Percentiles rank a stretch among this genome's conserved stretches.
Conservation (phyloP, 2,113 vertebrate genomes). For the Anoplopoma fimbria region DNA sequence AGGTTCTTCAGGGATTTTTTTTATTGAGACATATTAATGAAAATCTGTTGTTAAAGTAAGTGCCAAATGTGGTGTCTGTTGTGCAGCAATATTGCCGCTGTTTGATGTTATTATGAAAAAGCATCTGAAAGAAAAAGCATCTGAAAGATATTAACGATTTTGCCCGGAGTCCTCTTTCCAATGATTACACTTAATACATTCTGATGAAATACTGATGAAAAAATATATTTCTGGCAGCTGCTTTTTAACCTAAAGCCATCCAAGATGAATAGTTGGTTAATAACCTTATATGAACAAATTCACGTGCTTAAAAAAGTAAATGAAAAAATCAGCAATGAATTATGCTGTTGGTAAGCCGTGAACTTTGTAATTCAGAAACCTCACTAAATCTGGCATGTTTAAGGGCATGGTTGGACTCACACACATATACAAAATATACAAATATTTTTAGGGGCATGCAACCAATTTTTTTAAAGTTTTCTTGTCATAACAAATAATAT, state of each 20-base stretch:
- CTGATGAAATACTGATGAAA: constrained; percentile 12
- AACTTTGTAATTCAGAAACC: neutral
- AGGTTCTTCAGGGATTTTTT: constrained; percentile 29
- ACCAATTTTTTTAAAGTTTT: neutral
- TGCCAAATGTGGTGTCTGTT: neutral
- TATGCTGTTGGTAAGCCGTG: neutral
- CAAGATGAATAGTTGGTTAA: neutral
- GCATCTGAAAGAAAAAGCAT: neutral
- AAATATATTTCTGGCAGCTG: neutral
- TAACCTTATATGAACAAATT: neutral
- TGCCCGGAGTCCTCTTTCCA: neutral
- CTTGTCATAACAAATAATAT: neutral
- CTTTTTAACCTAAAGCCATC: neutral
- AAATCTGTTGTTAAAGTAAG: constrained; percentile 14
- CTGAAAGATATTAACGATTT: constrained; percentile 5
- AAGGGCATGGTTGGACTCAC: neutral
- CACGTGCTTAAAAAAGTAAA: neutral
- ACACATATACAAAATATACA: no score
- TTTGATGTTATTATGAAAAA: constrained; percentile 19
- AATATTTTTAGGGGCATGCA: neutral
- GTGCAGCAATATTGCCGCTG: neutral
- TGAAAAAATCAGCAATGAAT: neutral
- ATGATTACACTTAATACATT: neutral
- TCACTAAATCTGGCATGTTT: neutral
- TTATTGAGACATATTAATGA: constrained; percentile 5